Percentiles rank a stretch among this genome's conserved stretches.
Evolutionary conservation across 35 echinoderm and acorn worm species (phyloP).

Genomic region (Patiria miniata): DNA sequence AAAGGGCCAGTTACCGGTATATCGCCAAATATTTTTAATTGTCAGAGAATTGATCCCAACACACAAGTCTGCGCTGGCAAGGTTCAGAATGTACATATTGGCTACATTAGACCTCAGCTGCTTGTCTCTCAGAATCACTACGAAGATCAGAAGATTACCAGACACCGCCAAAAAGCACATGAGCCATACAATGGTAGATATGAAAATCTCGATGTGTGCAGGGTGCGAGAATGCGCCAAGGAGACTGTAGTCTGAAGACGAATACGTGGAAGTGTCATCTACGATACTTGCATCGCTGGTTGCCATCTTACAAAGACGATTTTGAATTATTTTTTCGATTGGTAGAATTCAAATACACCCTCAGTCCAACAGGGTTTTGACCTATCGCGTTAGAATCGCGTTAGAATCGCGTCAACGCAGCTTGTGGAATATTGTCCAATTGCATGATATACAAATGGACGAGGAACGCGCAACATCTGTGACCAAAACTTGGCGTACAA

Average conservation of each 20-base stretch:
- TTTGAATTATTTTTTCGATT: too few relatives aligned
- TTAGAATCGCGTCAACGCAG: too few relatives aligned
- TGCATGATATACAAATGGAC: too few relatives aligned
- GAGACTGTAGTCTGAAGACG: background rate
- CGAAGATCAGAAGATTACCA: conserved; percentile 46
- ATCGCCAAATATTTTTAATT: conserved; percentile 41
- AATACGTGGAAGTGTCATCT: background rate
- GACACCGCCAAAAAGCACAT: conserved; percentile 33
- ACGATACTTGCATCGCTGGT: background rate
- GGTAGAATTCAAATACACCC: too few relatives aligned
- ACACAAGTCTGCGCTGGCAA: conserved; percentile 40
- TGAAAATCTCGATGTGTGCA: background rate
- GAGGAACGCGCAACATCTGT: too few relatives aligned
- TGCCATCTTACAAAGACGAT: background rate
- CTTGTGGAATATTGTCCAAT: too few relatives aligned
- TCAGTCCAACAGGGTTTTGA: background rate
- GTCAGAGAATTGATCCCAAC: conserved; percentile 46
- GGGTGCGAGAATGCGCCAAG: conserved; percentile 15
- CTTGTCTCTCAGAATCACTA: conserved; percentile 31
- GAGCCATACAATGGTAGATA: conserved; percentile 39
- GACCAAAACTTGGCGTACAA: too few relatives aligned
- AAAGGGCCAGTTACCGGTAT: conserved; percentile 39
- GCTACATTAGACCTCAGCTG: conserved; percentile 30
- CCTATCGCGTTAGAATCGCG: too few relatives aligned
- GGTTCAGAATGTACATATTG: conserved; percentile 43